These are phyloP conservation scores for Adineta ricciae DNA, from an alignment of 2,888 invertebrate genomes.

Conservation along the genomic window DNA sequence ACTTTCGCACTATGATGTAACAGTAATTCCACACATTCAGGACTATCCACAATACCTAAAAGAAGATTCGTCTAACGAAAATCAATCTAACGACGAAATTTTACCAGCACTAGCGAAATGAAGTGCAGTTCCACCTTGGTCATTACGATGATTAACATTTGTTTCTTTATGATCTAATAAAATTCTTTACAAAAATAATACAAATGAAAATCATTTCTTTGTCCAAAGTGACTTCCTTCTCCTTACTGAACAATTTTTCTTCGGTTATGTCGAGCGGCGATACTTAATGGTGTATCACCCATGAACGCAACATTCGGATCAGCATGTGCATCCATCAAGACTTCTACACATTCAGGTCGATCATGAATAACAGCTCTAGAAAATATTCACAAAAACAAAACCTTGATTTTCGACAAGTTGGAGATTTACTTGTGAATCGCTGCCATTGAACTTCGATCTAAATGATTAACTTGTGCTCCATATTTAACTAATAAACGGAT, in stretches of 20 bases:
- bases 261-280: slow-evolving; percentile 34
- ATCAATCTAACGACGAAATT: neutral
- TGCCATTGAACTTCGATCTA: slow-evolving; percentile 33
- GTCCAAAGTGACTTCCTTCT: neutral
- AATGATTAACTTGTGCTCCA: slow-evolving; percentile 34
- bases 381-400: too few relatives aligned
- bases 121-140: slow-evolving; percentile 34
- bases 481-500: slow-evolving; percentile 27
- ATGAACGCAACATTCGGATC: slow-evolving; percentile 34
- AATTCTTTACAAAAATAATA: neutral
- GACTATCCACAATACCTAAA: slow-evolving; percentile 27
- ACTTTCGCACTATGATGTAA: slow-evolving; percentile 31
- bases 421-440: slow-evolving; percentile 32
- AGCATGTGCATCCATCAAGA: slow-evolving; percentile 33
- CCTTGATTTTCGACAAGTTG: too few relatives aligned
- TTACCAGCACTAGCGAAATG: slow-evolving; percentile 34
- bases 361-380: slow-evolving; percentile 34
- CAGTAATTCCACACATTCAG: slow-evolving; percentile 29
- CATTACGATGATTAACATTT: slow-evolving; percentile 34
- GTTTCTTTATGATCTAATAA: slow-evolving; percentile 32
- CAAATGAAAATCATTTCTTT: neutral
- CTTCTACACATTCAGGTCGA: slow-evolving; percentile 34
- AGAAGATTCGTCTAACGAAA: neutral
- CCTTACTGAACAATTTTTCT: slow-evolving; percentile 24
- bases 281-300: slow-evolving; percentile 34